A percentile compares a stretch with the other conserved stretches of the same genome.
These are phyloP conservation scores for Siniperca knerii DNA, from an alignment of 2,113 vertebrate species.

Conservation along the genomic window DNA sequence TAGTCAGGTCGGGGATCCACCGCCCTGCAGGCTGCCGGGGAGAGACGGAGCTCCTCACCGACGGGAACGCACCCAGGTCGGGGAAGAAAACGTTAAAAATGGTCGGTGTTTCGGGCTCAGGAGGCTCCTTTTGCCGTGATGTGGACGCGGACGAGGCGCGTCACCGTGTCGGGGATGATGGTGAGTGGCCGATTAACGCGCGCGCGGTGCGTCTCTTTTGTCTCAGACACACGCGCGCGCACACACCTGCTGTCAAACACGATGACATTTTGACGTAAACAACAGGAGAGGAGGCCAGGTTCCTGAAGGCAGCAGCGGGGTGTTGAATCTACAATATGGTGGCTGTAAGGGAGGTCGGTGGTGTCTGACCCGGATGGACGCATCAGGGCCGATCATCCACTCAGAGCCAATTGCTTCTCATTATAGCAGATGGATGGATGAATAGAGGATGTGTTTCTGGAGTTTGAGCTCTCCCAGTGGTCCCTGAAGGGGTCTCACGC, in stretches of 20 bases:
- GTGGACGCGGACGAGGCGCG: conserved; percentile 55
- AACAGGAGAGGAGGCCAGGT: not conserved
- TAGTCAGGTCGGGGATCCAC: conserved; percentile 11
- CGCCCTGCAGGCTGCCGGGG: conserved; percentile 43
- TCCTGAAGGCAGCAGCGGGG: not conserved
- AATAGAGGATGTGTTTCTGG: not conserved
- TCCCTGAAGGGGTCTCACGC: conserved; percentile 30
- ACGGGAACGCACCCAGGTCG: not conserved
- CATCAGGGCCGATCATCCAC: conserved; percentile 39
- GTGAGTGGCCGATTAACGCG: conserved; percentile 60
- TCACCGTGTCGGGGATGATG: conserved; percentile 56
- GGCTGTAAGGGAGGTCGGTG: conserved; percentile 34
- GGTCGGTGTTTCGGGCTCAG: conserved; percentile 20
- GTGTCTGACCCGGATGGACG: conserved; percentile 43
- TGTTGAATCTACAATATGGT: not conserved
- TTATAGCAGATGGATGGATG: conserved; percentile 1
- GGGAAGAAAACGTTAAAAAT: conserved; percentile 12
- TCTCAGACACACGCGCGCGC: conserved; percentile 6
- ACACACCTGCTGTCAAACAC: conserved; percentile 30
- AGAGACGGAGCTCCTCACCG: conserved; percentile 10
- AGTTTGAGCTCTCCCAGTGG: conserved; percentile 18
- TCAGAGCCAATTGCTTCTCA: not conserved
- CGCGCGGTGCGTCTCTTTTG: conserved; percentile 50
- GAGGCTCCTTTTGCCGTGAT: conserved; percentile 15
- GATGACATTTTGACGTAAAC: not conserved